phyloP scores from a whole-genome alignment of 2,113 vertebrate species.

The Odocoileus virginianus region DNA sequence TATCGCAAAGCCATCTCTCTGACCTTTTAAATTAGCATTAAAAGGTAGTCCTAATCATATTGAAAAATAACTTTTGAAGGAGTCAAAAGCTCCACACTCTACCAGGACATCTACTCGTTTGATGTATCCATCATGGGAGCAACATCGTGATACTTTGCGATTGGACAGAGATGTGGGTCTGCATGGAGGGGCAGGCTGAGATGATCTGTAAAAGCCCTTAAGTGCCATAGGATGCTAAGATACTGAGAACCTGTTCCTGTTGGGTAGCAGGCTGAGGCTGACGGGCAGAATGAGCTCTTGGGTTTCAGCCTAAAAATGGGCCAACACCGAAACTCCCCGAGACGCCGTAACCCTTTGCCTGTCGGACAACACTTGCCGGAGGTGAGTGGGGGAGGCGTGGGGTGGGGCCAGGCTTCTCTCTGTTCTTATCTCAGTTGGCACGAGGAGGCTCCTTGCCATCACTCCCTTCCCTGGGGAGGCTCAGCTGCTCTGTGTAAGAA shows the following conservation, averaged over 20 bases:
- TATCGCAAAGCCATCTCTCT: background rate
- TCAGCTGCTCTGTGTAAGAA: background rate
- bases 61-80: background rate
- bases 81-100: background rate
- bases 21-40: background rate
- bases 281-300: constrained; percentile 39
- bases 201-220: background rate
- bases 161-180: background rate
- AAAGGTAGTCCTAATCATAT: background rate
- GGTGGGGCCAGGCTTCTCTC: constrained; percentile 13
- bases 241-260: constrained; percentile 8
- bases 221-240: background rate
- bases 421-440: constrained; percentile 40
- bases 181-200: background rate
- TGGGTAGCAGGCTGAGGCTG: constrained; percentile 30
- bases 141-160: fast-evolving
- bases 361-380: background rate
- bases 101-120: background rate
- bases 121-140: background rate
- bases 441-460: constrained; percentile 30
- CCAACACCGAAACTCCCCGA: constrained; percentile 60
- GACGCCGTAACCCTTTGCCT: constrained; percentile 30
- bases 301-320: constrained; percentile 61
- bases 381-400: constrained; percentile 25
- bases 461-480: constrained; percentile 48